Conservation (phyloP, 2,797 vertebrate species). For the Gallinago solitaria region DNA sequence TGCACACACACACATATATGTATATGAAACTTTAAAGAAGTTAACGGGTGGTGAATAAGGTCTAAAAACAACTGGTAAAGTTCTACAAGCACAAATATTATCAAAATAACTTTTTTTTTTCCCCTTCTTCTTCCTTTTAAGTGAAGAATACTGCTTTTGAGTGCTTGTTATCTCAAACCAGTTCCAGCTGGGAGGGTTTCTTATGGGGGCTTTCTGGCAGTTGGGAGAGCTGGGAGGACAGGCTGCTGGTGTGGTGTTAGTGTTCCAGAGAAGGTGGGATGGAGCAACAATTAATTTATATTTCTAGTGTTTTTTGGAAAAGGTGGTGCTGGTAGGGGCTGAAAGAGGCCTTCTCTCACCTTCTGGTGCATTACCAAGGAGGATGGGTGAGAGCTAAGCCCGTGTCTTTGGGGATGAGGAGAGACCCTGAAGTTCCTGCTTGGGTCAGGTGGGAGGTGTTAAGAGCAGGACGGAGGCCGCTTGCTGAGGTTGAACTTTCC, state of each 20-base stretch:
- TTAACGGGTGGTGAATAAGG: neutral
- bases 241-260: neutral
- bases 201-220: neutral
- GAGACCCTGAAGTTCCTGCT: neutral
- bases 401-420: neutral
- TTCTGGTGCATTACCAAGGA: neutral
- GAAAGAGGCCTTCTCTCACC: neutral
- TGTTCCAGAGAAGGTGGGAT: neutral
- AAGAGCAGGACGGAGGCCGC: neutral
- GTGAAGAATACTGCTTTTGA: neutral
- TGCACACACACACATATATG: accelerated
- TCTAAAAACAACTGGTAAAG: neutral
- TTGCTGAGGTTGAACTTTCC: neutral
- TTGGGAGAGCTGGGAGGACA: neutral
- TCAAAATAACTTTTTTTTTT: neutral
- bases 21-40: neutral
- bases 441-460: neutral
- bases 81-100: neutral
- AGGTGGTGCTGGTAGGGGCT: neutral
- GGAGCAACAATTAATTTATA: neutral
- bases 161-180: neutral
- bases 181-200: neutral
- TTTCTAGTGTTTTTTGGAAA: neutral
- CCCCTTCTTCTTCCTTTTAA: accelerated
- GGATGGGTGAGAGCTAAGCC: accelerated